A percentile compares a stretch with the other conserved stretches of the same genome.
Evolutionary conservation across 2,888 invertebrate species (phyloP).

Genomic region (Mamestra brassicae): DNA sequence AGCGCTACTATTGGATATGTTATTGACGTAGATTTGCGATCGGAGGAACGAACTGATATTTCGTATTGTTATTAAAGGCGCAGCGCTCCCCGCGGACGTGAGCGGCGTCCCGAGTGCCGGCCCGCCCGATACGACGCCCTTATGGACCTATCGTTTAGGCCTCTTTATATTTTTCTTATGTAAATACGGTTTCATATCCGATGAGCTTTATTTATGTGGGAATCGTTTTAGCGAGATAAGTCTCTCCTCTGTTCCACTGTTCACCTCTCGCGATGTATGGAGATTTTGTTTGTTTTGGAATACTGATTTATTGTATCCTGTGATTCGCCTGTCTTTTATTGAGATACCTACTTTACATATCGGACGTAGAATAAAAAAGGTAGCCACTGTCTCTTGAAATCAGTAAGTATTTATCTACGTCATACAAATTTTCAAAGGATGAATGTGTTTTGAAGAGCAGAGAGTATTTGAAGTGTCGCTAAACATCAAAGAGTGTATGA

Average conservation of each 20-base stretch:
- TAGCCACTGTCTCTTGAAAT: conserved; percentile 41
- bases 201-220: conserved; percentile 91
- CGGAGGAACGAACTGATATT: conserved; percentile 91
- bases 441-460: conserved; percentile 72
- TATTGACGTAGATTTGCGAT: conserved; percentile 91
- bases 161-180: conserved; percentile 91
- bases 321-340: conserved; percentile 67
- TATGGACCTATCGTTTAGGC: conserved; percentile 90
- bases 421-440: conserved; percentile 70
- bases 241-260: conserved; percentile 85
- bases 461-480: conserved; percentile 82
- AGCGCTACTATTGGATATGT: conserved; percentile 91
- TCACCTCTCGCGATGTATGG: conserved; percentile 86
- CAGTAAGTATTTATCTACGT: conserved; percentile 54
- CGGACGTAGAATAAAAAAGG: conserved; percentile 42
- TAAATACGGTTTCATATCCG: conserved; percentile 91
- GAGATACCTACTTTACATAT: conserved; percentile 60
- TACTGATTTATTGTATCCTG: conserved; percentile 82
- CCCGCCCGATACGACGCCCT: conserved; percentile 85
- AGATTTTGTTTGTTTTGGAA: conserved; percentile 83
- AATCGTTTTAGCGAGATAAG: conserved; percentile 91
- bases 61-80: conserved; percentile 90
- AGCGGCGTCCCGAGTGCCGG: conserved; percentile 78
- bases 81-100: conserved; percentile 85
- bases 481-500: conserved; percentile 84